These are phyloP conservation scores for Leptinotarsa lineolata DNA, from an alignment of 1,140 invertebrate genomes.

Conservation along the genomic window DNA sequence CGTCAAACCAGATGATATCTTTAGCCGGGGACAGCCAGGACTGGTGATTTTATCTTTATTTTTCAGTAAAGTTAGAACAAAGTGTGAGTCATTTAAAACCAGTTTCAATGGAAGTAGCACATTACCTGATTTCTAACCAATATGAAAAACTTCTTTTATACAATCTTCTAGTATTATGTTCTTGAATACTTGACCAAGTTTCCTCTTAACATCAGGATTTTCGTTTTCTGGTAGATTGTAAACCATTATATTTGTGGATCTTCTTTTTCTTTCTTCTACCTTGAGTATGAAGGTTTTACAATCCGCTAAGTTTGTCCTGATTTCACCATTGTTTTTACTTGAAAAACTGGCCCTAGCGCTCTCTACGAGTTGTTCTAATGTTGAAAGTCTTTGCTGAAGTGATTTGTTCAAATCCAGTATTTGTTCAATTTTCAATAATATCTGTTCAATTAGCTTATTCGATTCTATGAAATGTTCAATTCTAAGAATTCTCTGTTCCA, in stretches of 20 bases:
- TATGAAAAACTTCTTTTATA: slow-evolving; percentile 15
- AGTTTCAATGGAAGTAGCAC: slow-evolving; percentile 10
- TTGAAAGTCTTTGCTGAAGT: slow-evolving; percentile 7
- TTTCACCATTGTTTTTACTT: slow-evolving; percentile 11
- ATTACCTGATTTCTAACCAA: slow-evolving; percentile 8
- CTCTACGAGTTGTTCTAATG: slow-evolving; percentile 2
- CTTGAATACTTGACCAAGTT: slow-evolving; percentile 9
- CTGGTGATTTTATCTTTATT: slow-evolving; percentile 11
- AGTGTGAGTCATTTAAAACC: slow-evolving; percentile 12
- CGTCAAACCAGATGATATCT: slow-evolving; percentile 14
- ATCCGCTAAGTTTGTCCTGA: slow-evolving; percentile 9
- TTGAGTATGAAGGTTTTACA: slow-evolving; percentile 15
- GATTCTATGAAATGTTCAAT: slow-evolving; percentile 13
- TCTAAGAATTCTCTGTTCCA: slow-evolving; percentile 13
- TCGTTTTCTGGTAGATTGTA: slow-evolving; percentile 18
- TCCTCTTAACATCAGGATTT: slow-evolving; percentile 6
- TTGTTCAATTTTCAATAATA: slow-evolving; percentile 14
- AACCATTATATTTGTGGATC: slow-evolving; percentile 11
- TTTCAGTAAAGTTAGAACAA: slow-evolving; percentile 17
- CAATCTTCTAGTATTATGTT: slow-evolving; percentile 3
- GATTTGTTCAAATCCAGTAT: slow-evolving; percentile 19
- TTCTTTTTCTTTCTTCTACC: slow-evolving; percentile 16
- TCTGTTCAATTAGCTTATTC: slow-evolving; percentile 16
- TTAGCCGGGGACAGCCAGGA: neutral
- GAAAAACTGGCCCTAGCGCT: neutral